Base-by-base conservation (phyloP, 2,797 vertebrate species). In the Acanthis flammea region DNA sequence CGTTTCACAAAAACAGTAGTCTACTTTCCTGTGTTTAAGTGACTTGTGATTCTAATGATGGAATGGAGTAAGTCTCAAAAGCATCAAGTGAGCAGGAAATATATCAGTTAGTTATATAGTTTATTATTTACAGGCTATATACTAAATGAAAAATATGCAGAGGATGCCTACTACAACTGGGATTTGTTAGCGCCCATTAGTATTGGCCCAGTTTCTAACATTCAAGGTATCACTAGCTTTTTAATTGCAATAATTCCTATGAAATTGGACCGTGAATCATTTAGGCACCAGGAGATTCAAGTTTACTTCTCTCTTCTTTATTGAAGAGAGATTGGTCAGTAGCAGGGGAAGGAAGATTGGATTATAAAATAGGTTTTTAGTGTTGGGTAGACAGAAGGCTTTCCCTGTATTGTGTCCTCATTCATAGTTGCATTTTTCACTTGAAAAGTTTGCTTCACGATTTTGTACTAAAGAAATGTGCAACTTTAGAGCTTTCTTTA, bases 21-120 rank as follows among this genome's bases (percentile, higher is more conserved):
- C 90, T 79, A 84, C 92, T 96, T 97, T 96, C 92, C 96, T 97
- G 95, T 97, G 94, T 94, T 93, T 95, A 96, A 87, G 88, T 97
- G 94, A 97, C 92, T 97, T 91, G 94, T 92, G 91, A 87, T 95
- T 96, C 89, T 97, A 94, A 62, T 88, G 91, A 96, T 97, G 97
- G 97, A 98, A 97, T 97, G 97, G 88, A 98, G 65, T 97, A 97
- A 96, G 81, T 98, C 85, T 98, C 86, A 97, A 97, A 97, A 97
- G 91, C 92, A 92, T 95, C 96, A 97, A 96, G 92, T 97, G 95
- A 97, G 96, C 96, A 97, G 96, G 96, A 97, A 97, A 97, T 96
- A 92, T 84, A 96, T 73, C 94, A 97, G 85, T 94, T 94, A 96
- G 92, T 94, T 94, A 95, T 39, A 97, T 39, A 83, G 93, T 90